Evolutionary conservation across 30 jellyfish, hydroid and myxozoan species (phyloP), one percentile per base, ranked within the genome.

Genomic region (Pelagia noctiluca): DNA sequence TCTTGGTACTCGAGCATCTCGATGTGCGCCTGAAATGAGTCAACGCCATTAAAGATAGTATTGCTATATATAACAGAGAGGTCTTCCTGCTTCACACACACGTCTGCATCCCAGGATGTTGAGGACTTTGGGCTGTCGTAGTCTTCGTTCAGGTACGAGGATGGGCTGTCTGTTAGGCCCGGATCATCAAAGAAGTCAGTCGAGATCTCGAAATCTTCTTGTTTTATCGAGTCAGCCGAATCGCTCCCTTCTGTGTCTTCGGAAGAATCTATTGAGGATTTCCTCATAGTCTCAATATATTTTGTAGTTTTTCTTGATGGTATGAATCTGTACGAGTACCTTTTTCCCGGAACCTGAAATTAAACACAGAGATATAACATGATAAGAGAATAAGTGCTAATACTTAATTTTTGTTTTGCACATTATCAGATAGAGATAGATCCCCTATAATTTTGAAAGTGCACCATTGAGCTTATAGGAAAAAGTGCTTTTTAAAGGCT

Each of bases 311-410:
- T 69, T 50, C 90, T 47, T 16, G 96, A 88, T 61, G 65, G 49
- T 22, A 88, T 88, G 61, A 88, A 88, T 25, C 94, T 42, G 86
- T 88, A 88, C 26, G 96, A 50, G 36, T 88, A 88, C 10, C 96
- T 60, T 37, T 71, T 32, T 25, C 95, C 91, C 7, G 89, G 46
- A 3, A 88, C 96, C 96, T 88, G 90, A 63, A 64, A 53, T 11
- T 61, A 11, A 11, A 61, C 16, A 61, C n/a, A n/a, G n/a, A n/a
- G n/a, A n/a, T n/a, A n/a, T n/a, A n/a, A 3, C 26, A 52, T 52
- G 26, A 52, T 8, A 42, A 42, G 16, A 42, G 12, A 42, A 5
- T 16, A 8, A 42, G 8, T 42, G 57, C 57, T 42, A 16, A 42
- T 5, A 42, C 57, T 16, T 42, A 16, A n/a, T n/a, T n/a, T n/a